Evolutionary conservation across 2,888 invertebrate species (phyloP).

Genomic region (Andricus curvator): DNA sequence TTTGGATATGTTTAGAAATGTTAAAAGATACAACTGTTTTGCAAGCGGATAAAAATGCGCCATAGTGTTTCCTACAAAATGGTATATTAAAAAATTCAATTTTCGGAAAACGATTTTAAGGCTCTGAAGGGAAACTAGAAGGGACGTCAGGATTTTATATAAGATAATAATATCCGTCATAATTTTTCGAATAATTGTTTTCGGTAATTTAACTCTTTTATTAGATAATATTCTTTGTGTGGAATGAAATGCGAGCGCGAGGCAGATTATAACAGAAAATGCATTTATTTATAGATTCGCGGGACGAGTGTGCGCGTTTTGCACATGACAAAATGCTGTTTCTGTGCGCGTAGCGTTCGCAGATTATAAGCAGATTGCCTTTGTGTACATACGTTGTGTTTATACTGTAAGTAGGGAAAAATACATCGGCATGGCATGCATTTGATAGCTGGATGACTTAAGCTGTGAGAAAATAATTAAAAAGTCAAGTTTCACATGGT

Average conservation of each 20-base stretch:
- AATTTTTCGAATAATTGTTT: neutral
- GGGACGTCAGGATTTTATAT: too few species aligned
- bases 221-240: constrained; percentile 15
- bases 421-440: neutral
- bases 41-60: too few species aligned
- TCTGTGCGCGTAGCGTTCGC: constrained; percentile 39
- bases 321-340: constrained; percentile 38
- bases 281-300: constrained; percentile 68
- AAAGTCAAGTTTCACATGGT: neutral
- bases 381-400: constrained; percentile 24
- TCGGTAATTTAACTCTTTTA: neutral
- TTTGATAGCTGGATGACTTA: neutral
- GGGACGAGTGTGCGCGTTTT: constrained; percentile 35
- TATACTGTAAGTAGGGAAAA: constrained; percentile 6
- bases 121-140: too few species aligned
- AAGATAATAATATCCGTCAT: neutral
- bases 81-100: too few species aligned
- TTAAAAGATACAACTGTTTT: too few species aligned
- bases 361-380: constrained; percentile 28
- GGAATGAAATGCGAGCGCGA: constrained; percentile 47
- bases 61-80: too few species aligned
- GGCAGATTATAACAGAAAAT: constrained; percentile 65
- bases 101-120: too few species aligned
- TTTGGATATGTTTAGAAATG: too few species aligned
- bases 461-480: neutral